Evolutionary conservation across 2,888 invertebrate genomes (phyloP).

Genomic region (Cephus pulcher): DNA sequence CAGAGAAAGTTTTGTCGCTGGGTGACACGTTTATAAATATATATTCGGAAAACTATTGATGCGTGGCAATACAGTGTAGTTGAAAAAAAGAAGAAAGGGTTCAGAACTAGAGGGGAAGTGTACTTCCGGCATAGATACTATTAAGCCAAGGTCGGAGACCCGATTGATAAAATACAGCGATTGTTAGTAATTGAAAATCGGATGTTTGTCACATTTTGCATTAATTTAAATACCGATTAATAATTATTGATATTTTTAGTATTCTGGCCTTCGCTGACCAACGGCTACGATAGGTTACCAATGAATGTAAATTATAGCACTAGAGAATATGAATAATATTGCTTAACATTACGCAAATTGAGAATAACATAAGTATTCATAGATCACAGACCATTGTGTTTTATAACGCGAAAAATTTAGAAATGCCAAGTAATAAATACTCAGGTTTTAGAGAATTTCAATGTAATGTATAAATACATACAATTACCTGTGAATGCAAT

Average conservation of each 20-base stretch:
- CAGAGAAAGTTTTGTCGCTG: not conserved
- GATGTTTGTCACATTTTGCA: not conserved
- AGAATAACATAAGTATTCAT: no score
- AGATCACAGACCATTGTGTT: not conserved
- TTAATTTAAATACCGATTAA: not conserved
- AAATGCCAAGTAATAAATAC: no score
- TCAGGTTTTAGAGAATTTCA: not conserved
- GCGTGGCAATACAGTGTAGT: constrained; percentile 26
- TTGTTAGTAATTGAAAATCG: not conserved
- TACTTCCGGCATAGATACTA: constrained; percentile 31
- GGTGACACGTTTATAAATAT: not conserved
- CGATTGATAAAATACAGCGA: not conserved
- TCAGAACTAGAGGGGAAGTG: constrained; percentile 32
- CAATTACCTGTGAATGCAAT: not conserved
- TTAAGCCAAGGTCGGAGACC: not conserved
- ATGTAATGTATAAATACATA: not conserved
- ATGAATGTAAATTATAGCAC: not conserved
- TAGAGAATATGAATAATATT: not conserved
- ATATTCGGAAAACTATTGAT: constrained; percentile 24
- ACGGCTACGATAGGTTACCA: not conserved
- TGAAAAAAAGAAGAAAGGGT: constrained; percentile 29
- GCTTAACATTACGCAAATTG: not conserved
- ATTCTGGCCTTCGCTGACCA: not conserved
- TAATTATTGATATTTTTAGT: not conserved
- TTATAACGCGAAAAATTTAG: not conserved